Conservation (phyloP, 2,113 vertebrate genomes). For the Charadrius vociferus region DNA sequence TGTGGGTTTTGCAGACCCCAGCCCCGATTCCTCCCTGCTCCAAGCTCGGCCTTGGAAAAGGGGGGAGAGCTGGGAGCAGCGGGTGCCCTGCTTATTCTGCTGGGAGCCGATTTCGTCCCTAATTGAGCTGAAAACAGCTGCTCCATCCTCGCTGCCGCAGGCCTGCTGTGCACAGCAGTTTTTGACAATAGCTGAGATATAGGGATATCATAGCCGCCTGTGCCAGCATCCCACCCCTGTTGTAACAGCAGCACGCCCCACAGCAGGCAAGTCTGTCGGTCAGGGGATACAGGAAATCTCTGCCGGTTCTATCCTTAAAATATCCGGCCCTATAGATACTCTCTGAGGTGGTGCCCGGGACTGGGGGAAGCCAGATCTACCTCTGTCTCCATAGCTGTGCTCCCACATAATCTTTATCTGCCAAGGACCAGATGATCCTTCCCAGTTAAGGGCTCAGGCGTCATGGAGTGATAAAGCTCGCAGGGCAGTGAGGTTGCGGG, state of each 20-base stretch:
- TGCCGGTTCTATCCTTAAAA: background rate
- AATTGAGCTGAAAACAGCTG: background rate
- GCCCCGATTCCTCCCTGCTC: background rate
- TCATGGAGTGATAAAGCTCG: rapidly evolving
- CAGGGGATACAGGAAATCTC: too few species aligned
- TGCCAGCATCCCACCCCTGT: background rate
- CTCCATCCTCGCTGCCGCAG: background rate
- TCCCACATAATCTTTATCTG: background rate
- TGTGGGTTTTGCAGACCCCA: background rate
- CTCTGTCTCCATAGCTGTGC: background rate
- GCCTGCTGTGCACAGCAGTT: background rate
- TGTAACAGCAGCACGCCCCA: background rate
- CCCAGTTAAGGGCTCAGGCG: background rate
- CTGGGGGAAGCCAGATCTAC: background rate
- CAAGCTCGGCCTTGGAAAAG: background rate
- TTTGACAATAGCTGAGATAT: background rate
- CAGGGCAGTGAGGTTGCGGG: background rate
- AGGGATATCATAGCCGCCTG: background rate
- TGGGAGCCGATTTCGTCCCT: background rate
- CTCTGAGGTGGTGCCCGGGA: rapidly evolving
- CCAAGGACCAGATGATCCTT: background rate
- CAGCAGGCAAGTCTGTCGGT: background rate
- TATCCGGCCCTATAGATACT: rapidly evolving
- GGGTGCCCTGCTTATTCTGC: background rate
- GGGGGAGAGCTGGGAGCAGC: background rate